Evolutionary conservation across 2,888 invertebrate species (phyloP), one percentile per base, ranked within the genome.

Genomic region (Meteorus cinctellus): DNA sequence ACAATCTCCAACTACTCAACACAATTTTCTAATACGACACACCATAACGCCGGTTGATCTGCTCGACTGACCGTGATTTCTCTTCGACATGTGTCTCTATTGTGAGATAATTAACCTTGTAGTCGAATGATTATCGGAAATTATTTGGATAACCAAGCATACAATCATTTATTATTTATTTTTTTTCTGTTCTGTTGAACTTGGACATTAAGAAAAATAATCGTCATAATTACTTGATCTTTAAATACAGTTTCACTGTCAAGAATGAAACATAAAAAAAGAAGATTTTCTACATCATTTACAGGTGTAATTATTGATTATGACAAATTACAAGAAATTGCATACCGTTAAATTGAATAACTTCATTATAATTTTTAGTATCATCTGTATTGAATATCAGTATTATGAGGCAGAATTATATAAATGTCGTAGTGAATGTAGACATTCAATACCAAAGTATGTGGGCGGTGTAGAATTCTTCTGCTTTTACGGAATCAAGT

Each of bases 51-150:
- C 34, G 16, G 27, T 59, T 41, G 48, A 66, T 71, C 36, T 73
- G 59, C 59, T 75, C 59, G 51, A 12, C 60, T 59, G 72, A 36
- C 45, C 71, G 70, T 73, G 41, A 76, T 76, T 71, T 65, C 71
- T 62, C 34, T 6, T 12, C 63, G 41, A 27, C 27, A 48, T 5
- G 16, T 48, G 36, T 73, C 24, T 24, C 63, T 36, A 36, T 34
- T n/a, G 19, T 65, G 34, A 65, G 36, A 41, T 36, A 66, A 45
- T 66, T 66, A 41, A 66, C 66, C 66, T 66, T 66, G 41, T 19
- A 27, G 41, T 45, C 66, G 41, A 55, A 19, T 55, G 10, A 55
- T 55, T 55, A 55, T 55, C 19, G 55, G 6, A 24, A 55, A 55
- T 48, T 14, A n/a, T 48, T 48, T 48, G 4, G 16, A 48, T 48